phyloP scores from a whole-genome alignment of 2,888 invertebrate species.

The Synergus japonicus region DNA sequence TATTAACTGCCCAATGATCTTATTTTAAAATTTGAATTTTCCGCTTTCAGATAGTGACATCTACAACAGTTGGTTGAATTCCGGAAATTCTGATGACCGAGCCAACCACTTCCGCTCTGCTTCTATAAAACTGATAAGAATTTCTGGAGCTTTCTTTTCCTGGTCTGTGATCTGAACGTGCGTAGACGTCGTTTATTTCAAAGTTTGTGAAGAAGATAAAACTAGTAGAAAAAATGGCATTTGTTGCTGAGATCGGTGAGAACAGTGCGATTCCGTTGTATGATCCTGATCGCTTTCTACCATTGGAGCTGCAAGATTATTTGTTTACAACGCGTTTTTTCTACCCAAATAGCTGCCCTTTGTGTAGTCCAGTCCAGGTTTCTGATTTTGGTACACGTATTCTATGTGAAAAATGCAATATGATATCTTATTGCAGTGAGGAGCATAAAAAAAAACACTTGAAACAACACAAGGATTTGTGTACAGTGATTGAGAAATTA shows the following conservation, averaged over 20 bases:
- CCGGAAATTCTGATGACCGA: too few relatives aligned
- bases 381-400: slow-evolving; percentile 59
- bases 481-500: slow-evolving; percentile 55
- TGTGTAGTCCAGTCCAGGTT: slow-evolving; percentile 64
- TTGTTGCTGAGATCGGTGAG: too few relatives aligned
- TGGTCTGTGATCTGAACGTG: too few relatives aligned
- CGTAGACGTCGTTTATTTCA: too few relatives aligned
- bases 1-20: background rate
- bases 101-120: too few relatives aligned
- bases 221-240: too few relatives aligned
- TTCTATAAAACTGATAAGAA: too few relatives aligned
- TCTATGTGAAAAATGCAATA: slow-evolving; percentile 66
- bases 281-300: background rate
- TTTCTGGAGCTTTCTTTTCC: too few relatives aligned
- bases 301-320: background rate
- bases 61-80: too few relatives aligned
- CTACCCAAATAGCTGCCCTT: slow-evolving; percentile 71
- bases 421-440: slow-evolving; percentile 70
- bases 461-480: slow-evolving; percentile 65
- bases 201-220: too few relatives aligned
- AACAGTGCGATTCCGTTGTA: too few relatives aligned
- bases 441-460: slow-evolving; percentile 68
- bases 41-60: too few relatives aligned
- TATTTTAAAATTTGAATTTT: background rate
- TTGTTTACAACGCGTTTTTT: slow-evolving; percentile 55